Evolutionary conservation across 2,113 vertebrate genomes (phyloP).

Genomic region (Macheiramphus alcinus): DNA sequence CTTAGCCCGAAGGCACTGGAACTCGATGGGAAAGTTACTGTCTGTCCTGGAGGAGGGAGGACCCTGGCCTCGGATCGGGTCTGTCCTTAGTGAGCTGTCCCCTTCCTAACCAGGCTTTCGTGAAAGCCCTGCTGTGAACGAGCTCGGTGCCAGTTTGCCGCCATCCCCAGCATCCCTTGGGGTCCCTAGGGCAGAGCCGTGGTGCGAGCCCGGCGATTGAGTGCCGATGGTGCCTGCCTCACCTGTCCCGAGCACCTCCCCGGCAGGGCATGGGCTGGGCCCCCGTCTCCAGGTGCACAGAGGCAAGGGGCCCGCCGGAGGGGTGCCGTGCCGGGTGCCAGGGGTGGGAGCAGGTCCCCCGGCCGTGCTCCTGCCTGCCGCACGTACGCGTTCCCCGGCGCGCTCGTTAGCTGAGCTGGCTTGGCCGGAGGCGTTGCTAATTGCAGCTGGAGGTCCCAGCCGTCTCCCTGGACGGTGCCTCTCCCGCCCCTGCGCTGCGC

Average conservation of each 20-base stretch:
- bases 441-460: background rate
- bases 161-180: background rate
- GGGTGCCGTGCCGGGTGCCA: background rate
- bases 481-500: background rate
- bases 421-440: background rate
- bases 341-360: background rate
- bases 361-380: fast-evolving
- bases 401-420: background rate
- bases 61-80: fast-evolving
- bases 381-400: background rate
- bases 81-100: background rate
- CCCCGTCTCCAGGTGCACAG: fast-evolving
- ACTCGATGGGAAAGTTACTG: background rate
- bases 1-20: background rate
- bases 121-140: background rate
- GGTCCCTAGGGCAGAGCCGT: background rate
- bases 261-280: fast-evolving
- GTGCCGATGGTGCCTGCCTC: fast-evolving
- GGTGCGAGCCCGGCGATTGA: background rate
- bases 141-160: background rate
- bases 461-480: fast-evolving
- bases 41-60: background rate
- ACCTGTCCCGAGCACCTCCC: background rate
- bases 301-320: fast-evolving
- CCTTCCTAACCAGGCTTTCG: background rate